Conservation (phyloP, 2,888 invertebrate genomes). For the Drosophila mimetica region DNA sequence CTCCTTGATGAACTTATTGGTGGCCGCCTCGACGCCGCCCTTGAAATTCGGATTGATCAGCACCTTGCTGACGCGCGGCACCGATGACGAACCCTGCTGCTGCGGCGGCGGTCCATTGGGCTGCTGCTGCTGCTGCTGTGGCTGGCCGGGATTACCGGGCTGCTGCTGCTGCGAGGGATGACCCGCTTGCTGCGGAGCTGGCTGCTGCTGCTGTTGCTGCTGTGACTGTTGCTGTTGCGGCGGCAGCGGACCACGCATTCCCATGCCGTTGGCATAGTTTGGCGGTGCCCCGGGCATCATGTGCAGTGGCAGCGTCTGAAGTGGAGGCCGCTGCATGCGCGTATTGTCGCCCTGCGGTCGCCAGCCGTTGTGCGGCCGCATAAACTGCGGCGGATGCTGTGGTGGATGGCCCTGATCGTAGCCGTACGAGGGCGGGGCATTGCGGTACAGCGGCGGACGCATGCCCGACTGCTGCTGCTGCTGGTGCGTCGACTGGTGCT, state of each 20-base stretch:
- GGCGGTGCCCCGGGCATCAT: constrained; percentile 58
- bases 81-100: constrained; percentile 22
- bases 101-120: constrained; percentile 36
- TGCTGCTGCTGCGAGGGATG: constrained; percentile 60
- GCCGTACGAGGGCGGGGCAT: constrained; percentile 51
- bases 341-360: constrained; percentile 74
- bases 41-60: constrained; percentile 85
- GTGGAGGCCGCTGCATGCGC: constrained; percentile 86
- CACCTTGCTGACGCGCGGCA: constrained; percentile 75
- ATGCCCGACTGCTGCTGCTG: constrained; percentile 51
- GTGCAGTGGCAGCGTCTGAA: constrained; percentile 69
- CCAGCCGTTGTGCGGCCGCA: constrained; percentile 72
- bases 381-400: constrained; percentile 80
- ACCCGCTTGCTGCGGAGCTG: constrained; percentile 18
- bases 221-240: constrained; percentile 43
- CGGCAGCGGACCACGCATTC: constrained; percentile 64
- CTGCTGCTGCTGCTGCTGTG: constrained; percentile 34
- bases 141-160: constrained; percentile 42
- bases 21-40: constrained; percentile 84
- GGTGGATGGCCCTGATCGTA: constrained; percentile 53
- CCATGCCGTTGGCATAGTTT: constrained; percentile 73
- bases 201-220: constrained; percentile 44
- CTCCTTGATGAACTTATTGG: constrained; percentile 84
- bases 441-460: constrained; percentile 77
- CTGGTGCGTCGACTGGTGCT: constrained; percentile 39